Evolutionary conservation across 2,113 vertebrate genomes (phyloP).

Genomic region (Alexandromys fortis): DNA sequence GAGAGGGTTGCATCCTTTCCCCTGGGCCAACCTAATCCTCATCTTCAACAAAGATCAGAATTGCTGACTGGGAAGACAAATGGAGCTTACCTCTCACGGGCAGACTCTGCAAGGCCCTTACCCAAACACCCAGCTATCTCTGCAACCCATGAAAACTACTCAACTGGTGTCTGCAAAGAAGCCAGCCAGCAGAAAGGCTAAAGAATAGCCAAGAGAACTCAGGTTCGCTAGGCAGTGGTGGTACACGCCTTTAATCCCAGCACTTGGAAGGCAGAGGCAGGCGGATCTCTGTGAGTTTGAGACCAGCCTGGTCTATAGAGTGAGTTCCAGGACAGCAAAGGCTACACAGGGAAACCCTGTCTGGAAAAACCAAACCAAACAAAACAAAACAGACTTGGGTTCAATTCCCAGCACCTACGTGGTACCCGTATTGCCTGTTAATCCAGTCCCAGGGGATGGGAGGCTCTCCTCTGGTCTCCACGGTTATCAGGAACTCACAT

Average conservation of each 20-base stretch:
- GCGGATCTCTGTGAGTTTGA: too few species aligned
- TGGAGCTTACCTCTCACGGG: neutral
- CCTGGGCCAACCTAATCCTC: neutral
- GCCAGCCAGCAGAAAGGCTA: neutral
- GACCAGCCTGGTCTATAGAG: too few species aligned
- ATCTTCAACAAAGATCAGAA: neutral
- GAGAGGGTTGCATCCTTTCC: neutral
- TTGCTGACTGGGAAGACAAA: neutral
- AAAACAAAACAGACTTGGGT: neutral
- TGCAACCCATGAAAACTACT: neutral
- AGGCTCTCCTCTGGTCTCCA: neutral
- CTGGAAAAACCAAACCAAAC: too few species aligned
- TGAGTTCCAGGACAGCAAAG: too few species aligned
- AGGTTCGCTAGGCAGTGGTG: neutral
- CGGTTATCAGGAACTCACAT: neutral
- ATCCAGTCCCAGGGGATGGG: neutral
- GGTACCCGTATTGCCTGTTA: neutral
- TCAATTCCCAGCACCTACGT: neutral
- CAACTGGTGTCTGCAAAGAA: neutral
- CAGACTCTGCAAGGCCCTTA: neutral
- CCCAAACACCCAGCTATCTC: neutral
- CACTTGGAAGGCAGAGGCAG: too few species aligned
- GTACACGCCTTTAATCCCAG: too few species aligned
- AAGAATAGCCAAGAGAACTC: neutral
- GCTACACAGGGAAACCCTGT: too few species aligned